Evolutionary conservation across 2,113 vertebrate genomes (phyloP).

Genomic region (Halichoerus grypus): DNA sequence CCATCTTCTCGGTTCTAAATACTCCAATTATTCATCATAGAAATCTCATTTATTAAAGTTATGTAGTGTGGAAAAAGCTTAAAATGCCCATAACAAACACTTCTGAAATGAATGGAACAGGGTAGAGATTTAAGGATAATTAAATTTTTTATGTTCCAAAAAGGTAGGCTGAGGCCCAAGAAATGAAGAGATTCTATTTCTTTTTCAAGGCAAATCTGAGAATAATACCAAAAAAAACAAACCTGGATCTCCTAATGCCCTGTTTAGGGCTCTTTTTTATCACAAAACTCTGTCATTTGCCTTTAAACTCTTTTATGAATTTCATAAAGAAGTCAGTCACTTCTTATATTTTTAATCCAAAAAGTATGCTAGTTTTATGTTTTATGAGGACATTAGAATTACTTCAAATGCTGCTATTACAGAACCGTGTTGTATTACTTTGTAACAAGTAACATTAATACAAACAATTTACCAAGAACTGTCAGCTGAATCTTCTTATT

Average conservation of each 20-base stretch:
- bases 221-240: not conserved
- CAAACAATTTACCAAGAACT: conserved; percentile 92
- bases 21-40: not conserved
- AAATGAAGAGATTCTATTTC: not conserved
- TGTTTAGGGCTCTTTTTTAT: not conserved
- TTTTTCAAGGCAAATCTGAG: conserved; percentile 10
- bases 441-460: not conserved
- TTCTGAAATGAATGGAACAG: not conserved
- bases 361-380: not conserved
- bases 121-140: not conserved
- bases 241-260: not conserved
- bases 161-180: not conserved
- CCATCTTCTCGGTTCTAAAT: not conserved
- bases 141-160: not conserved
- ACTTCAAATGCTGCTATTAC: not conserved
- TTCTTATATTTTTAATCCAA: not conserved
- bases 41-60: not conserved
- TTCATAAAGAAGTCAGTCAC: not conserved
- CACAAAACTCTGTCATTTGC: not conserved
- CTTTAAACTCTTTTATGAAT: not conserved
- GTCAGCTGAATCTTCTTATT: conserved; percentile 93
- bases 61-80: not conserved
- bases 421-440: not conserved
- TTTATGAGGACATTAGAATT: not conserved
- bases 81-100: not conserved